Evolutionary conservation across 2,797 vertebrate genomes (phyloP), one percentile per base, ranked within the genome.

Genomic region (Eupleurogrammus muticus): DNA sequence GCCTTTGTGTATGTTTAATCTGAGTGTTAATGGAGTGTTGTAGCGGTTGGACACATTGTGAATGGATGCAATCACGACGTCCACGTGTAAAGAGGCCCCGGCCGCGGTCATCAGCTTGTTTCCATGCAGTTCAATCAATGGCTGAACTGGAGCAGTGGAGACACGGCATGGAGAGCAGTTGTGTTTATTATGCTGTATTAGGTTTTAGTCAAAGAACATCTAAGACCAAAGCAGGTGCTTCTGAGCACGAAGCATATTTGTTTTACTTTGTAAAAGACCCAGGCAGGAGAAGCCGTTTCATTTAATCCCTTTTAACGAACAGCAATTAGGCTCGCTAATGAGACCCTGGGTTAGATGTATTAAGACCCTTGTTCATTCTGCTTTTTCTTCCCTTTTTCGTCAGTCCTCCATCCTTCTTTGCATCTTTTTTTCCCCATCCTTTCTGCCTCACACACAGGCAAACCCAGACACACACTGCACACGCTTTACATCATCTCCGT

Each of bases 101-200:
- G 63, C 61, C 7, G 36, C 70, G 5, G 61, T 89, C 77, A 73
- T 85, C 79, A 32, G 68, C 9, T 12, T 10, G 49, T 88, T 89
- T 87, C 87, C 86, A 63, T 77, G 80, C 58, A 8, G 68, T 63
- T 89, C 85, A 90, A 92, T 93, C 92, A 92, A 85, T 21, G 42
- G 44, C 70, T 79, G 79, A 64, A 74, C 66, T 79, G 71, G 59
- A 66, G 65, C 76, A 50, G 49, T 51, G 47, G 58, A 85, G 83
- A 64, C 70, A 73, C 21, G 67, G 66, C 80, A 72, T 19, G 63
- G 66, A 72, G 76, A 82, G 75, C 65, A 66, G 46, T 70, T 75
- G 52, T 94, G 92, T 94, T 94, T 93, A 92, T 92, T 93, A 89
- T 92, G 75, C 72, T 66, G 84, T 77, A 87, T 87, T 86, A 84